Base-by-base conservation (phyloP, 2,888 invertebrate species). In the Labia minor region DNA sequence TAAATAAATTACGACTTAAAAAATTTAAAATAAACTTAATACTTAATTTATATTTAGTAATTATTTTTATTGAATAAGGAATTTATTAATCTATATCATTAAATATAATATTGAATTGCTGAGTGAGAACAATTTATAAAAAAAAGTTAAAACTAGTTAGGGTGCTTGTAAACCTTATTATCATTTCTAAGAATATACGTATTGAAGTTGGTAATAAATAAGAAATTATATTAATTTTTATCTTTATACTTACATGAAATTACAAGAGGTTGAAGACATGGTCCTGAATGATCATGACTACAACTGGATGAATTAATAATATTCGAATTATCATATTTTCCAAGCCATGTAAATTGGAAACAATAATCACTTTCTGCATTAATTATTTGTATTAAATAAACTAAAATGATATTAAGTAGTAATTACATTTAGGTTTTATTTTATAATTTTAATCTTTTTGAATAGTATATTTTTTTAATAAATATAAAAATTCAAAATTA, bases 281-380 rank as follows among this genome's bases (percentile, higher is more conserved):
- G 87, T 37, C 86, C 78, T 16, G 73, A 71, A 26, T 71, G 72
- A 6, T 74, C 74, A 65, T 77, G 75, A 0, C 70, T 67, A 71
- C 78, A 78, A 71, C 85, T 85, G 14, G 82, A 83, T 1, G 82
- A 80, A 71, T 82, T 82, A 69, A 83, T 82, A 1, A 75, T 75
- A 70, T 82, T 82, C 20, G 80, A 77, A 71, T 85, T 85, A 73
- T 82, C 81, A 71, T 75, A 85, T 69, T 81, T 80, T 0, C 87
- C 87, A 1, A 87, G 77, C 88, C 88, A 88, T 0, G 87, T 86
- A 74, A 85, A 87, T 70, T 83, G 81, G 75, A 83, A 87, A 73
- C 88, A 88, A 73, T 81, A 8, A 49, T 16, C 14, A 8, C 2
- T 10, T 49, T 49, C n/a, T 14, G 16, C 16, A 49, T 4, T n/a